These are phyloP conservation scores for Dynastes maya DNA, from an alignment of 2,888 invertebrate genomes.

Conservation along the genomic window DNA sequence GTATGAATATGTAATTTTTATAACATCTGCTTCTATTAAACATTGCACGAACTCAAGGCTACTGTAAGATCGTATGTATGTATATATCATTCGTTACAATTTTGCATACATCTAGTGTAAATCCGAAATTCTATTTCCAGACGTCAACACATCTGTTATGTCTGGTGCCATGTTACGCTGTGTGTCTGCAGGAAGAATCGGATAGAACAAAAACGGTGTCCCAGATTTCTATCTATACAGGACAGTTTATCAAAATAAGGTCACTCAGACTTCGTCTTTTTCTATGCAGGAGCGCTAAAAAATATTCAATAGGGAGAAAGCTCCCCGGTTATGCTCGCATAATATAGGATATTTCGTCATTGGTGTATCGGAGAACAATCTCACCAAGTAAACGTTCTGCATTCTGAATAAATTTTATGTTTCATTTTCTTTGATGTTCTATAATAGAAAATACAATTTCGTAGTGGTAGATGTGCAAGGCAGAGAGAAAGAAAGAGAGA, in stretches of 20 bases:
- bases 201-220: constrained; percentile 20
- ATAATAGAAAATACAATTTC: constrained; percentile 53
- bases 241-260: constrained; percentile 15
- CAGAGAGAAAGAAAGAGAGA: constrained; percentile 15
- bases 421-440: constrained; percentile 49
- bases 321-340: constrained; percentile 7
- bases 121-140: too few relatives aligned
- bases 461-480: neutral
- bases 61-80: too few relatives aligned
- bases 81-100: too few relatives aligned
- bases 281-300: neutral
- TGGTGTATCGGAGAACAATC: constrained; percentile 43
- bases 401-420: constrained; percentile 51
- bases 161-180: neutral
- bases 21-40: too few relatives aligned
- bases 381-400: constrained; percentile 47
- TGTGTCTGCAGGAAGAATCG: neutral
- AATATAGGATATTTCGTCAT: constrained; percentile 35
- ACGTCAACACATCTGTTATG: too few relatives aligned
- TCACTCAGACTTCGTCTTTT: constrained; percentile 15
- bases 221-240: constrained; percentile 8
- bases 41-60: too few relatives aligned
- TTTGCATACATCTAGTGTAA: too few relatives aligned
- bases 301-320: neutral
- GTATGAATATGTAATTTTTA: too few relatives aligned